Base-by-base conservation (phyloP, 2,113 vertebrate genomes). In the Callipepla californica region DNA sequence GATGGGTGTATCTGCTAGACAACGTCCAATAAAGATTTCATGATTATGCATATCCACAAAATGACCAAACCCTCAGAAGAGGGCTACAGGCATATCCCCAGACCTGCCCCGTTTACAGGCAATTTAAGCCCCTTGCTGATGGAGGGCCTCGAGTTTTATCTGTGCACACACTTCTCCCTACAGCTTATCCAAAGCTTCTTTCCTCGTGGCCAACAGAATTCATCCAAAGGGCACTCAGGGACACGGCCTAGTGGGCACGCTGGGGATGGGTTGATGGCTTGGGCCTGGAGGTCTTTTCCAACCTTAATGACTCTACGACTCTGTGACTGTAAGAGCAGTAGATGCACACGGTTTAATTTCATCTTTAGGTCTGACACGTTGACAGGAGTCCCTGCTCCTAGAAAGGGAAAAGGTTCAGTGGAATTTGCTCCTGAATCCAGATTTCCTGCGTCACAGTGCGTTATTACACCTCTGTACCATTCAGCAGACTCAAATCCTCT, bases 291-390 rank as follows among this genome's bases (percentile, higher is more conserved):
- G 15, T 30, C 26, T 53, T 30, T 53, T 53, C 26, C 51, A 53
- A 53, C 51, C 51, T 53, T 30, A 16, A 53, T 26, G 15, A 30
- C 51, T 53, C 51, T 28, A 53, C 9, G 26, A 28, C 26, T 28
- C 26, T 10, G 26, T 30, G 51, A 16, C 51, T 28, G 15, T 28
- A 16, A 34, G 32, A 66, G 21, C 53, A 36, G 23, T 2, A 1
- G 1, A 21, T 0, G 26, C 2, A 32, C 32, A 58, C 19, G 11
- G 48, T 20, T 32, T 25, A 14, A 1, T 0, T 4, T 12, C 47
- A 55, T 32, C 73, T 67, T n/a, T 0, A 19, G 44, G 78, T 14
- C 40, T 59, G 75, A 20, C 14, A 18, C 5, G 5, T 0, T n/a
- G 25, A 44, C 15, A 10, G 32, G 22, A 62, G 23, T 7, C 19